Evolutionary conservation across 2,113 vertebrate species (phyloP), one percentile per base, ranked within the genome.

Genomic region (Pandion haliaetus): DNA sequence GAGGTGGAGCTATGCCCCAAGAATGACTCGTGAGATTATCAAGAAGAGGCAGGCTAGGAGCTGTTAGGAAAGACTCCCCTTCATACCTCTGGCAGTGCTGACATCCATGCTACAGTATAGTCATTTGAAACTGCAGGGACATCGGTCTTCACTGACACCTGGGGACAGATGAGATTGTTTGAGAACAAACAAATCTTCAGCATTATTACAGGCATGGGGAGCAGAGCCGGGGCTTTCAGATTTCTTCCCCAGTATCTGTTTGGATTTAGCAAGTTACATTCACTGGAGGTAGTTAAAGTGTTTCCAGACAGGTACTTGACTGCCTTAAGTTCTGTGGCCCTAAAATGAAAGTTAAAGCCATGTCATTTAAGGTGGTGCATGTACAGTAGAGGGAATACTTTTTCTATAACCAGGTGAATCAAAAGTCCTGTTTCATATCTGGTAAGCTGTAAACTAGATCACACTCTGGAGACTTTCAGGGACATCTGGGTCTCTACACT

Each of bases 91-190:
- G 96, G 96, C 69, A 97, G 86, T 12, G 94, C 95, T 29, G 92
- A 95, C 74, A 95, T 91, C 97, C 95, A 94, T 2, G 96, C 74
- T 13, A 96, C 72, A 0, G 93, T 95, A 77, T 88, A 92, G 89
- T 94, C 91, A 61, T 97, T 95, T 36, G 97, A 97, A 81, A 95
- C 96, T 38, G 79, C 81, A 6, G 97, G 93, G 17, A 97, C 72
- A 9, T 96, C 81, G 6, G 78, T 97, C 70, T 93, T 97, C 94
- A 97, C 71, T 25, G 95, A 97, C 42, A 97, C 94, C 92, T 97
- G 88, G 74, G 62, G 69, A 91, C 67, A 95, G 44, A 86, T 44
- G 70, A 96, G 54, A 63, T 50, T 76, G 13, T 85, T 80, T 79
- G 50, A 45, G 58, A 90, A 8, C 38, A 90, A 93, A 55, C 7